Evolutionary conservation across 2,888 invertebrate species (phyloP), one percentile per base, ranked within the genome.

Genomic region (Pristionchus arcanus): DNA sequence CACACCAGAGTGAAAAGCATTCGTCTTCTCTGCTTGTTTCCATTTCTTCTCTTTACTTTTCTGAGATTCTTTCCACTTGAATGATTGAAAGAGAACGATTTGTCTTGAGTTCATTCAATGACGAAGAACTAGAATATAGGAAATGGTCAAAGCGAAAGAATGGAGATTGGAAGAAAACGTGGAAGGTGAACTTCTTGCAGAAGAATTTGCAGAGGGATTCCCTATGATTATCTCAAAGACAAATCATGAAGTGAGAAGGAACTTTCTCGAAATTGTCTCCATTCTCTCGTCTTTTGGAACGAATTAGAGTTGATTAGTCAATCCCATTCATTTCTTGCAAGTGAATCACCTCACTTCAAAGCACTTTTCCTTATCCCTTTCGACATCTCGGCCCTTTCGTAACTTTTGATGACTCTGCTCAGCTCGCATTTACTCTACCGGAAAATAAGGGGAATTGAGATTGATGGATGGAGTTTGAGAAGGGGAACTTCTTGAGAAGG

Each of bases 41-140:
- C 37, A 37, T 37, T 74, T 74, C 37, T 37, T 74, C 74, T 37
- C 37, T 34, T 13, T n/a, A 28, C 66, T 66, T 66, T 34, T 34
- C 68, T 63, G 68, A 42, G 74, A 63, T 63, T n/a, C 19, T 49
- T 74, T 74, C 74, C 74, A 74, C 74, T 74, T 37, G 37, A 74
- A 37, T 74, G 74, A 74, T 74, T 34, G 74, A 74, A 34, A 74
- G 37, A 74, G 74, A 37, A 37, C n/a, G 49, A 53, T 28, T 15
- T 1, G 9, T 49, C 81, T 49, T 53, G 71, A 71, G 31, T 34
- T 53, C 81, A 81, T 81, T 81, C 13, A 81, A 81, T 49, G 49
- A 77, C 31, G 74, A 81, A 81, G 74, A 81, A 81, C 81, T 81
- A 81, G 81, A 81, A 53, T n/a, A 19, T 81, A 81, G 81, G 49